These are phyloP conservation scores for Leptodactylus fuscus DNA, from an alignment of 2,113 vertebrate genomes.

Conservation along the genomic window DNA sequence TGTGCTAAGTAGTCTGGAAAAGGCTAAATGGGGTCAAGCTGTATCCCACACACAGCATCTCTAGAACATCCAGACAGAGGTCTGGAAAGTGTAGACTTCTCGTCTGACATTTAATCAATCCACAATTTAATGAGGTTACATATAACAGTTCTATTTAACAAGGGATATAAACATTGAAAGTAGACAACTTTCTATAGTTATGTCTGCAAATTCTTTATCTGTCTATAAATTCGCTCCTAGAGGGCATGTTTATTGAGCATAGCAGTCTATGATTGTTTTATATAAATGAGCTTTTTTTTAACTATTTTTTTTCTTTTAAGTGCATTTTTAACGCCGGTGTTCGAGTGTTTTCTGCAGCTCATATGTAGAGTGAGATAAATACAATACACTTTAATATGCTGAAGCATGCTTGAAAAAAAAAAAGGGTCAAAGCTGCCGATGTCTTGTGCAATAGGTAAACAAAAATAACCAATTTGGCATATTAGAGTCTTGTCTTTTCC, in stretches of 20 bases:
- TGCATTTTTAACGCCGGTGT: too few species aligned
- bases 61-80: constrained; percentile 35
- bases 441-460: too few species aligned
- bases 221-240: background rate
- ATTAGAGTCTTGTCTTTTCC: too few species aligned
- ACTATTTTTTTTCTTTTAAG: too few species aligned
- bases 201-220: background rate
- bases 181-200: constrained; percentile 9
- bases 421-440: too few species aligned
- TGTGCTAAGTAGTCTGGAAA: constrained; percentile 45
- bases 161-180: constrained; percentile 33
- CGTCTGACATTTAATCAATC: constrained; percentile 49
- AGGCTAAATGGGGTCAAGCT: constrained; percentile 46
- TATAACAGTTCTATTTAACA: constrained; percentile 50
- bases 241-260: background rate
- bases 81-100: constrained; percentile 29
- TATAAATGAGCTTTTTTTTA: too few species aligned
- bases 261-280: background rate
- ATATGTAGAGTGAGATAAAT: too few species aligned
- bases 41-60: constrained; percentile 6
- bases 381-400: too few species aligned
- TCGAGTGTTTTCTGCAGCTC: too few species aligned
- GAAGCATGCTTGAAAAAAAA: too few species aligned
- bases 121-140: constrained; percentile 36
- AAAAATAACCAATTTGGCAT: too few species aligned